A percentile compares a stretch with the other conserved stretches of the same genome.
Conservation (phyloP, 2,113 vertebrate species). For the Callaeas wilsoni region DNA sequence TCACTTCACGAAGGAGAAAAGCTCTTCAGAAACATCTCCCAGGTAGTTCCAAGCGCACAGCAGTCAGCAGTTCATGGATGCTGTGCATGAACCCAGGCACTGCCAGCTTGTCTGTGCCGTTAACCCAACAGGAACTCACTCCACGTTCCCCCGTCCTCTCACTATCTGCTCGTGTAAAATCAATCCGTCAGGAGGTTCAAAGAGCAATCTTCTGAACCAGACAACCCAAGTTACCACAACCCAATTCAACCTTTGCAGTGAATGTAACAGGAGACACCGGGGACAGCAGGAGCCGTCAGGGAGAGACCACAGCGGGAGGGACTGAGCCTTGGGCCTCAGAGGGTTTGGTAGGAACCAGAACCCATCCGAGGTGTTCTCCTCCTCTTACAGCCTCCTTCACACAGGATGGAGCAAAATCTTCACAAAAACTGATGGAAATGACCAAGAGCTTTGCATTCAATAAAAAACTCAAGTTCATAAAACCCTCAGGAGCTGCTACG, state of each 20-base stretch:
- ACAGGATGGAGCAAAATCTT: not conserved
- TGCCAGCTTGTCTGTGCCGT: not conserved
- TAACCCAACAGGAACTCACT: not conserved
- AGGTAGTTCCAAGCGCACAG: not conserved
- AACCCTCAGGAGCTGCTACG: not conserved
- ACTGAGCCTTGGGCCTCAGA: not conserved
- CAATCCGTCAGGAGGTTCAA: not conserved
- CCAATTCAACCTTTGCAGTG: fast-evolving
- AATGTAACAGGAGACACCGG: not conserved
- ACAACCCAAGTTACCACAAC: not conserved
- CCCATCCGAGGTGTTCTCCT: not conserved
- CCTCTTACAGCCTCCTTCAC: not conserved
- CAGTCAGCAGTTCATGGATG: not conserved
- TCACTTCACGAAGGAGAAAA: not conserved
- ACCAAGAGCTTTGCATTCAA: not conserved
- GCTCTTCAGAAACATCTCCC: not conserved
- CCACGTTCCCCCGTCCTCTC: not conserved
- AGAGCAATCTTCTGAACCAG: not conserved
- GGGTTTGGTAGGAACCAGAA: not conserved
- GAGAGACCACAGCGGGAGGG: not conserved
- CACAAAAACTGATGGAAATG: not conserved
- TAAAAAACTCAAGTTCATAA: not conserved
- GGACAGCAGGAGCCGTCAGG: not conserved
- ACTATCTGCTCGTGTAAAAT: fast-evolving
- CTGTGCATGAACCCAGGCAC: not conserved